These are phyloP conservation scores for Alethe castanea DNA, from an alignment of 2,113 vertebrate genomes.

Conservation along the genomic window DNA sequence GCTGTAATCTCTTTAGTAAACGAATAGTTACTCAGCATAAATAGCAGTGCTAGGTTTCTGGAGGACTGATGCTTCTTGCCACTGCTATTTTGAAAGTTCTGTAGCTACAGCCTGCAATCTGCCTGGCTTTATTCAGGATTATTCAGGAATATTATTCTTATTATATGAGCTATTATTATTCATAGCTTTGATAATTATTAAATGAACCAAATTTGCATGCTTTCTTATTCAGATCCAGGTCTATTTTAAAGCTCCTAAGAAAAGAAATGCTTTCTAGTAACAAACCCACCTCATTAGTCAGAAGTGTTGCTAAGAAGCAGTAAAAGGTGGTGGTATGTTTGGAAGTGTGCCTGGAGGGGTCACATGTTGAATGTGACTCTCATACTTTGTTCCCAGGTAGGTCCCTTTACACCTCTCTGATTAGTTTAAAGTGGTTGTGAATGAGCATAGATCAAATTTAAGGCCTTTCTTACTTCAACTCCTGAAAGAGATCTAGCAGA, in stretches of 20 bases:
- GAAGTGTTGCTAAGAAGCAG: neutral
- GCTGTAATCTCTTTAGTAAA: neutral
- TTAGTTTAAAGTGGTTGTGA: neutral
- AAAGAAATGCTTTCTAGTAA: conserved; percentile 2
- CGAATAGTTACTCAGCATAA: neutral
- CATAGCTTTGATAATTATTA: neutral
- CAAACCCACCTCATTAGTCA: neutral
- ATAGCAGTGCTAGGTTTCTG: neutral
- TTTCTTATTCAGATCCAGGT: neutral
- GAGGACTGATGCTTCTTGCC: neutral
- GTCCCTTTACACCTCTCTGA: neutral
- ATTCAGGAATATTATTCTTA: neutral
- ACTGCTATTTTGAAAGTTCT: neutral
- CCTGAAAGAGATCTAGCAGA: neutral
- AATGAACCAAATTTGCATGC: neutral
- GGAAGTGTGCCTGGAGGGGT: neutral
- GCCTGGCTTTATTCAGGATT: neutral
- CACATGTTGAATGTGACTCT: neutral
- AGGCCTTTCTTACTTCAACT: neutral
- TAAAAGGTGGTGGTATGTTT: neutral
- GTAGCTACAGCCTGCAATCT: neutral
- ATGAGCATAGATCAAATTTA: neutral
- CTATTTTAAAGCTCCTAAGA: neutral
- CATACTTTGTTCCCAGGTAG: neutral
- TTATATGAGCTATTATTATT: neutral